Percentiles rank a stretch among this genome's conserved stretches.
Evolutionary conservation across 2,888 invertebrate species (phyloP).

Genomic region (Emmelina monodactyla): DNA sequence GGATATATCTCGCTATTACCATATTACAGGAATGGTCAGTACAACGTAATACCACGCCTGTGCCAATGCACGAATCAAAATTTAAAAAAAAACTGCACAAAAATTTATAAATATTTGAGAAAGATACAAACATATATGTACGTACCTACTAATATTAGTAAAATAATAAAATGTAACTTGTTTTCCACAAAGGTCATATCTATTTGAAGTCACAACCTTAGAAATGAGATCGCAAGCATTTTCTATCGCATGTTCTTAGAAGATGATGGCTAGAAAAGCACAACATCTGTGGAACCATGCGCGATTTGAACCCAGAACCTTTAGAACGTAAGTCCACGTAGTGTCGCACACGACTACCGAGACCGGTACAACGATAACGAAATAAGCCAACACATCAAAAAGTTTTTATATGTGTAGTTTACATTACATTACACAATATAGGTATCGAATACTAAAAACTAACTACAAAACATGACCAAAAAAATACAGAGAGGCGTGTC

Average conservation of each 20-base stretch:
- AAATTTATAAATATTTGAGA: not conserved
- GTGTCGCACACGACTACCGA: too few species aligned
- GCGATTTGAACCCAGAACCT: slow-evolving; percentile 30
- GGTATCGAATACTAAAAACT: too few species aligned
- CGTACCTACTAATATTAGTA: too few species aligned
- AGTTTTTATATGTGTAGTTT: too few species aligned
- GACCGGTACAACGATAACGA: too few species aligned
- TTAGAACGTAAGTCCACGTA: too few species aligned
- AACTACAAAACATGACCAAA: too few species aligned
- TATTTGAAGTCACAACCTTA: slow-evolving; percentile 26
- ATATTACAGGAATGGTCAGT: slow-evolving; percentile 44
- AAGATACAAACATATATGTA: not conserved
- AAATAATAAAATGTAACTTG: slow-evolving; percentile 19
- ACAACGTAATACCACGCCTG: slow-evolving; percentile 27
- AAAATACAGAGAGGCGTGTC: too few species aligned
- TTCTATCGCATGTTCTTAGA: slow-evolving; percentile 54
- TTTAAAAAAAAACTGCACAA: not conserved
- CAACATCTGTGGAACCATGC: slow-evolving; percentile 55
- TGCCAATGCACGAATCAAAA: not conserved
- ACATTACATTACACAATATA: too few species aligned
- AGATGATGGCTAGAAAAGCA: slow-evolving; percentile 35
- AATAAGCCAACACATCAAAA: too few species aligned
- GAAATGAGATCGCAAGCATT: slow-evolving; percentile 22
- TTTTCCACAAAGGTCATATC: slow-evolving; percentile 20
- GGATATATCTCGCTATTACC: slow-evolving; percentile 36